Evolutionary conservation across 2,797 vertebrate species (phyloP).

Genomic region (Epinephelus awoara): DNA sequence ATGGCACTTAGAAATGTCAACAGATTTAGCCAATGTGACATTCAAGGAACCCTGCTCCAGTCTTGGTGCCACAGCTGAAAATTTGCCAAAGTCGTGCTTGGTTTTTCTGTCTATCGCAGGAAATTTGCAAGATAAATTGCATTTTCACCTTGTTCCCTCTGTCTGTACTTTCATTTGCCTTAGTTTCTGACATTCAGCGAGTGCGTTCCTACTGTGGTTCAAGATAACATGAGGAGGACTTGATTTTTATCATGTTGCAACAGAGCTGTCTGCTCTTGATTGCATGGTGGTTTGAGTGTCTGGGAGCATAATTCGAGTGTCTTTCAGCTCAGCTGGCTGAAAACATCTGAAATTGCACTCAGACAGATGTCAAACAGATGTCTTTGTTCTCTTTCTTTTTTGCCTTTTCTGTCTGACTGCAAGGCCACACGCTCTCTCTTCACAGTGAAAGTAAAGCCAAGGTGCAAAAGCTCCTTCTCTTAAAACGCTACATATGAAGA

Average conservation of each 20-base stretch:
- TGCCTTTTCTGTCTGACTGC: conserved; percentile 6
- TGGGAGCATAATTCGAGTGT: conserved; percentile 57
- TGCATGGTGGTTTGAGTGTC: conserved; percentile 65
- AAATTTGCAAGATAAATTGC: conserved; percentile 38
- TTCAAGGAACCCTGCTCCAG: background rate
- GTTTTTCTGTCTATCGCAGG: conserved; percentile 7
- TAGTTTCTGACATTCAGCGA: conserved; percentile 34
- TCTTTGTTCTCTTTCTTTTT: conserved; percentile 50
- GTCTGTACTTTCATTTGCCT: conserved; percentile 4
- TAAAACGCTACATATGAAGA: background rate
- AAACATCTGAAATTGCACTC: conserved; percentile 60
- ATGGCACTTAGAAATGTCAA: background rate
- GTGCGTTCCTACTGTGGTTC: conserved; percentile 21
- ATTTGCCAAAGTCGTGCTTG: background rate
- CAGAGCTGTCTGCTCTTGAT: conserved; percentile 59
- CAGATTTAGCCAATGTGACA: background rate
- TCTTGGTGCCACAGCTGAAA: background rate
- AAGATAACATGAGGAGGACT: conserved; percentile 45
- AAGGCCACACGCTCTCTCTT: background rate
- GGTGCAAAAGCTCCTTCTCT: background rate
- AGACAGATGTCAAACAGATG: conserved; percentile 57
- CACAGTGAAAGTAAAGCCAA: conserved; percentile 12
- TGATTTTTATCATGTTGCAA: conserved; percentile 53
- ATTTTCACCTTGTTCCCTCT: background rate
- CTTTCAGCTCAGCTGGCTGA: conserved; percentile 61